Conservation (phyloP, 1,140 invertebrate genomes). For the Protaetia brevitarsis region DNA sequence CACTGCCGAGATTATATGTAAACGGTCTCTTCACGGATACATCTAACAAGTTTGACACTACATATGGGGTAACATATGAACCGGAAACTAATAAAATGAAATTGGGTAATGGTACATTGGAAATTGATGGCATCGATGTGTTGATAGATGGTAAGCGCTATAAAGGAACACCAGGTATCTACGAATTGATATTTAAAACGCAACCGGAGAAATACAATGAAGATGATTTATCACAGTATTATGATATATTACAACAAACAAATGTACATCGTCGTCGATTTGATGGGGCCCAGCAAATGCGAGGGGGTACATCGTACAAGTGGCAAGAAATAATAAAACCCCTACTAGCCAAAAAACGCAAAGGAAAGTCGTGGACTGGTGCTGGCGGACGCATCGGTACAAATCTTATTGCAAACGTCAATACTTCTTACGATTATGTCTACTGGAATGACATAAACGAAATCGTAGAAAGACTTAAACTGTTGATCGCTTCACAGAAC, state of each 20-base stretch:
- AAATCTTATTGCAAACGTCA: background rate
- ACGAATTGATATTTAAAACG: background rate
- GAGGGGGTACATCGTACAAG: background rate
- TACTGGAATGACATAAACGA: constrained; percentile 48
- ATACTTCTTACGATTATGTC: constrained; percentile 20
- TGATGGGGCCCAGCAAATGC: background rate
- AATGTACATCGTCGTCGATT: background rate
- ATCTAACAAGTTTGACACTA: too few species aligned
- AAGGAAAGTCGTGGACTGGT: background rate
- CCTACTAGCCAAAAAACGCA: background rate
- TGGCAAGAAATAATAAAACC: background rate
- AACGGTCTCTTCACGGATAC: too few species aligned
- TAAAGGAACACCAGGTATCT: background rate
- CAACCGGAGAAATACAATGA: background rate
- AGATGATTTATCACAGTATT: background rate
- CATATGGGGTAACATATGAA: too few species aligned
- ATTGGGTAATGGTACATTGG: too few species aligned
- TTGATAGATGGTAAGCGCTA: background rate
- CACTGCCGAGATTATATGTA: too few species aligned
- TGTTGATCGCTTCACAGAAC: constrained; percentile 40
- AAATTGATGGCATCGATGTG: too few species aligned
- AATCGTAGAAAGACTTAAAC: constrained; percentile 42
- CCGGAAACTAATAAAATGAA: too few species aligned
- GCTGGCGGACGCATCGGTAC: too few species aligned
- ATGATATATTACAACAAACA: background rate